Evolutionary conservation across 2,888 invertebrate species (phyloP).

Genomic region (Dryobota labecula): DNA sequence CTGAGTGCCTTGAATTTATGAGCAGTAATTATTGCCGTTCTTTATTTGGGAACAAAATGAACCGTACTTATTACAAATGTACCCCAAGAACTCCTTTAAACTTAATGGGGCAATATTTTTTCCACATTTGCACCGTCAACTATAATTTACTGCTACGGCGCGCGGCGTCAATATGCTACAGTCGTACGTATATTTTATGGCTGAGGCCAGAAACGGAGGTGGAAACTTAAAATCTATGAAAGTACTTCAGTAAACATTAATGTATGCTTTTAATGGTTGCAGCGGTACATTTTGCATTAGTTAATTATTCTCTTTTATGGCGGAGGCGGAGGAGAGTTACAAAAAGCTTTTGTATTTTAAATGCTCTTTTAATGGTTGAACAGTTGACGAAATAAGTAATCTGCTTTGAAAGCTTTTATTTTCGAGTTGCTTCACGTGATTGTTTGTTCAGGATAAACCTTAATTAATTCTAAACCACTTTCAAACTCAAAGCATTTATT

Average conservation of each 20-base stretch:
- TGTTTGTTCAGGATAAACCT: no score
- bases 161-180: conserved; percentile 47
- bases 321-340: neutral
- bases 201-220: neutral
- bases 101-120: conserved; percentile 71
- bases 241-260: conserved; percentile 16
- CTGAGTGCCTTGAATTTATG: conserved; percentile 72
- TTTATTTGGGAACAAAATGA: conserved; percentile 69
- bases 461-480: no score
- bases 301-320: conserved; percentile 1
- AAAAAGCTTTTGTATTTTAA: conserved; percentile 1
- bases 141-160: conserved; percentile 59
- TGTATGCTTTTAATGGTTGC: conserved; percentile 6
- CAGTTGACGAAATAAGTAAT: neutral
- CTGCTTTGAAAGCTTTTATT: conserved; percentile 21
- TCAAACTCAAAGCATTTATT: no score
- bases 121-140: conserved; percentile 51
- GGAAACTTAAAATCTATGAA: conserved; percentile 17
- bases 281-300: conserved; percentile 1
- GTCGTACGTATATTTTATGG: conserved; percentile 49
- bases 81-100: conserved; percentile 70
- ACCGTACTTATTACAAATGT: conserved; percentile 60
- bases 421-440: neutral
- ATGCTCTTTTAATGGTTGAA: neutral
- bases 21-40: conserved; percentile 74